Evolutionary conservation across 2,113 vertebrate genomes (phyloP).

Genomic region (Phocoena phocoena): DNA sequence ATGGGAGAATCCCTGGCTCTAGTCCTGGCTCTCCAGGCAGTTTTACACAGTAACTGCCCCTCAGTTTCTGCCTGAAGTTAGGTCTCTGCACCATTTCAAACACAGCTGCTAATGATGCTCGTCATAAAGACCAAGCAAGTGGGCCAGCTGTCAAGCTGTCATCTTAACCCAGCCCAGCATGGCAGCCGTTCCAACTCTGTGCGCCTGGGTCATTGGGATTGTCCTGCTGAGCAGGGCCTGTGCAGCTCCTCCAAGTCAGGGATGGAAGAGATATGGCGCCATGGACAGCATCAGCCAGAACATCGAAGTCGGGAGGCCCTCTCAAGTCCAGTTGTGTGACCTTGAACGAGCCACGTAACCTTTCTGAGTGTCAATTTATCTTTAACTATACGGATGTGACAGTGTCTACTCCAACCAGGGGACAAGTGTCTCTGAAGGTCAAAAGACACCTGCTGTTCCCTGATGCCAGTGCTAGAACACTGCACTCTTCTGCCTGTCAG

Average conservation of each 20-base stretch:
- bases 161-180: neutral
- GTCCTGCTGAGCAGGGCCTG: too few species aligned
- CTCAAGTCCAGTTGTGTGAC: neutral
- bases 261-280: neutral
- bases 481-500: neutral
- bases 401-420: neutral
- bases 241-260: accelerated
- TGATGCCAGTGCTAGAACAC: neutral
- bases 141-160: neutral
- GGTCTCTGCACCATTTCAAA: neutral
- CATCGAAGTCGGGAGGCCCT: neutral
- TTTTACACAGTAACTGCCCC: neutral
- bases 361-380: neutral
- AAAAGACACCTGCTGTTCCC: neutral
- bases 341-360: neutral
- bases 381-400: too few species aligned
- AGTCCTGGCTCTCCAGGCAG: neutral
- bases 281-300: neutral
- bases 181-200: neutral
- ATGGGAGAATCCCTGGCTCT: neutral
- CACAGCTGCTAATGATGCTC: neutral
- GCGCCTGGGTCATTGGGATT: accelerated
- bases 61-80: neutral
- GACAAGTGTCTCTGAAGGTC: neutral
- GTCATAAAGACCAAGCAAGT: neutral